Evolutionary conservation across 2,113 vertebrate species (phyloP), one percentile per base, ranked within the genome.

Genomic region (Barnardius zonarius): DNA sequence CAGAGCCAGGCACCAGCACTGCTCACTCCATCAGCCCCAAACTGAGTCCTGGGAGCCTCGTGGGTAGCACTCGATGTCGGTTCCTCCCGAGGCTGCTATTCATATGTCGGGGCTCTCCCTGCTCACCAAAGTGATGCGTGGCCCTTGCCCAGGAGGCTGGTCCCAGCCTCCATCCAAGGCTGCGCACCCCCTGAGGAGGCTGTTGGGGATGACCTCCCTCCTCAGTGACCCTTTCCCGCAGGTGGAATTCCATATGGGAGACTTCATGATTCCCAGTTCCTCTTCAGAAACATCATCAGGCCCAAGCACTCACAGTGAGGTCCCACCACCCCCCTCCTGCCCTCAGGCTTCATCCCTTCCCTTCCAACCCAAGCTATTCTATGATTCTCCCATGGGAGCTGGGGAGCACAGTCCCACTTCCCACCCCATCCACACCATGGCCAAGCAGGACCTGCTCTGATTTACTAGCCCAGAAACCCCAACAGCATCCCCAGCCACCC

Each of bases 11-110:
- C 13, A 11, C 59, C 2, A 4, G 8, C 76, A 23, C 27, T 17
- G 67, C 41, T 80, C 3, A 0, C 11, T 16, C 80, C 28, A 3
- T 46, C 64, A 61, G 33, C 74, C 66, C 73, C 11, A 35, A 78
- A 2, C 17, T 0, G 23, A 43, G 59, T 20, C n/a, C 55, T 5
- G 11, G 49, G 9, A 44, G 22, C 3, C 23, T 25, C 3, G 2
- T 1, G 6, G 68, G 54, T n/a, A 41, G 16, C 3, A 3, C 25
- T 46, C 6, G 1, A 1, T 31, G 37, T 31, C 3, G 2, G 30
- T 44, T 49, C 11, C 64, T n/a, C 54, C 22, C 17, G 12, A 13
- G 43, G 48, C 28, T 86, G 73, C 41, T 44, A 72, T 54, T 81
- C 2, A 19, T 19, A 33, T 24, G 59, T 16, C 57, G 49, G 82